Conservation (phyloP, 2,888 invertebrate species). For the Himalopsyche tibetana region DNA sequence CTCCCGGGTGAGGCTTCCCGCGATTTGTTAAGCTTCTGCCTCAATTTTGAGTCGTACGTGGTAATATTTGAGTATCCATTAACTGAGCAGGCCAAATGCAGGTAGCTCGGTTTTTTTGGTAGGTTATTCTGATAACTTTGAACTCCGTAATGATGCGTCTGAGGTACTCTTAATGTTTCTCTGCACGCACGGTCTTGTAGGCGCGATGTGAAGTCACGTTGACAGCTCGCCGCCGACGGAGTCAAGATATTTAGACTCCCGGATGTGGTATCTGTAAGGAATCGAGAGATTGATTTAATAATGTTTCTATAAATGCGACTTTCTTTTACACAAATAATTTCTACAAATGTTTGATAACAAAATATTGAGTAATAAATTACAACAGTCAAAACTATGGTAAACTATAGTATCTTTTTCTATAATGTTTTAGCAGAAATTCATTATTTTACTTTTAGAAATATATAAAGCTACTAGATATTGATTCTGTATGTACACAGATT, state of each 20-base stretch:
- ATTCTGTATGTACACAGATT: no score
- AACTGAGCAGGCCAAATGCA: slow-evolving; percentile 92
- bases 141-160: slow-evolving; percentile 69
- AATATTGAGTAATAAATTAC: no score
- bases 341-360: no score
- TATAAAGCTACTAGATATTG: no score
- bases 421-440: no score
- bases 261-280: slow-evolving; percentile 77
- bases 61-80: slow-evolving; percentile 93
- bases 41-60: slow-evolving; percentile 88
- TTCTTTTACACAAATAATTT: no score
- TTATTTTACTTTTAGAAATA: no score
- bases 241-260: slow-evolving; percentile 80
- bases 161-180: slow-evolving; percentile 70
- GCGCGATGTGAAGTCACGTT: slow-evolving; percentile 78
- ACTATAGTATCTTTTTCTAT: no score
- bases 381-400: no score
- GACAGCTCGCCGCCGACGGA: slow-evolving; percentile 78
- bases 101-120: slow-evolving; percentile 89
- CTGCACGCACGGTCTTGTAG: slow-evolving; percentile 76
- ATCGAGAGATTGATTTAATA: slow-evolving; percentile 1
- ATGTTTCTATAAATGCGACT: not conserved
- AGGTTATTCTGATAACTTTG: slow-evolving; percentile 67
- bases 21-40: slow-evolving; percentile 85
- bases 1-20: slow-evolving; percentile 84